Base-by-base conservation (phyloP, 2,888 invertebrate species). In the Meiosimyza decipiens region DNA sequence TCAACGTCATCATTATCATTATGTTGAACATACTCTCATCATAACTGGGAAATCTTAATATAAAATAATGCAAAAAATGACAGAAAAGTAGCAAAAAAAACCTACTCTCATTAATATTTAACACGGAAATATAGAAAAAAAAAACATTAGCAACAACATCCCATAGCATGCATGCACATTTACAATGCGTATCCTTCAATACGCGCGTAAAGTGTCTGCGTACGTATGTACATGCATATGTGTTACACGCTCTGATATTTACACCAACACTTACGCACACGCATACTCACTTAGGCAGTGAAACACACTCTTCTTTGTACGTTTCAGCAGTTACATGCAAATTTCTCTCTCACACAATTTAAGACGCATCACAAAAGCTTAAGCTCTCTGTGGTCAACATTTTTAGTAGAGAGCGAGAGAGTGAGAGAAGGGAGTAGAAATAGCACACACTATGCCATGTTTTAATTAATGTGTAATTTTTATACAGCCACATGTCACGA, bases 131-230 rank as follows among this genome's bases (percentile, higher is more conserved):
- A 63, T 47, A 49, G 15, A 15, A 52, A 33, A 52, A 66, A 52
- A 52, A 72, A 76, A 77, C 64, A 73, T 59, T 60, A 75, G 73
- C 64, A 69, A 73, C 28, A 47, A 18, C 55, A 71, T 64, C 22
- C 50, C 60, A 70, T n/a, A 62, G 11, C 18, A 55, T n/a, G 22
- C 55, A 55, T 18, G 22, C 55, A 22, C 55, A 28, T 55, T 55
- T 22, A 11, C 18, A 50, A 64, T 52, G 40, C 54, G 59, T 72
- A 70, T 60, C 51, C 72, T 70, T 65, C 69, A 64, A 72, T 50
- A 47, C 57, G 63, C 55, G 33, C 49, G 28, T 16, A 4, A 40
- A 47, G n/a, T 40, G 12, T 60, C 59, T 68, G 62, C 52, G 16
- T 62, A 18, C n/a, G 62, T 66, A 40, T 11, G 40, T 51, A 67